Evolutionary conservation across 2,888 invertebrate genomes (phyloP), one percentile per base, ranked within the genome.

Genomic region (Ligdia adustata): DNA sequence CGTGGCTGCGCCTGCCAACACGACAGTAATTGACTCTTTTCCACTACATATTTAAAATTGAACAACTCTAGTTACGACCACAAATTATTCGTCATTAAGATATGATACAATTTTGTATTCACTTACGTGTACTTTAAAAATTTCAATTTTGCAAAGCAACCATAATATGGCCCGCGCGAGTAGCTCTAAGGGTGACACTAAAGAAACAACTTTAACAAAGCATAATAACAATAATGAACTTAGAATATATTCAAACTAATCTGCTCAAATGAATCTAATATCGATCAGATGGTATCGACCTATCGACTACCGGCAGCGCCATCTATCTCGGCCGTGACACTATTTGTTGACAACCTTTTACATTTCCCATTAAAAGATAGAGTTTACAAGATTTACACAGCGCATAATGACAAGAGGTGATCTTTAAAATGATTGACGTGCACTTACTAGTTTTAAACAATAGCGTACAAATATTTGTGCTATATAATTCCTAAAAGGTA

Each of bases 261-360:
- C 79, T 84, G 80, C 76, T 82, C 80, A 81, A 82, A 83, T 82
- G 82, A 85, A 84, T 89, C 86, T 88, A 85, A 85, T 82, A 83
- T 85, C 86, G 87, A 88, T 76, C 88, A 82, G 89, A 84, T 88
- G 86, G 86, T 83, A 78, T 78, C 75, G 75, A 79, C 74, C 80
- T 83, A 78, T 77, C 75, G 75, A 79, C 75, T 78, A 79, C 58
- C 64, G 57, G 66, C 61, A 60, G 65, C 66, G 61, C 67, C 68
- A 60, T 61, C 62, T 66, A 60, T 52, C 62, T n/a, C 62, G 55
- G 61, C 55, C 63, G 55, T 52, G 54, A n/a, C 55, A 39, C 40
- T 61, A 60, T 66, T 64, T 61, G 55, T 62, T 26, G 60, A 58
- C 52, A 64, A n/a, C n/a, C n/a, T n/a, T n/a, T n/a, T n/a, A n/a